Percentiles rank a stretch among this genome's conserved stretches.
Evolutionary conservation across 2,113 vertebrate species (phyloP).

Genomic region (Eudorcas thomsonii): DNA sequence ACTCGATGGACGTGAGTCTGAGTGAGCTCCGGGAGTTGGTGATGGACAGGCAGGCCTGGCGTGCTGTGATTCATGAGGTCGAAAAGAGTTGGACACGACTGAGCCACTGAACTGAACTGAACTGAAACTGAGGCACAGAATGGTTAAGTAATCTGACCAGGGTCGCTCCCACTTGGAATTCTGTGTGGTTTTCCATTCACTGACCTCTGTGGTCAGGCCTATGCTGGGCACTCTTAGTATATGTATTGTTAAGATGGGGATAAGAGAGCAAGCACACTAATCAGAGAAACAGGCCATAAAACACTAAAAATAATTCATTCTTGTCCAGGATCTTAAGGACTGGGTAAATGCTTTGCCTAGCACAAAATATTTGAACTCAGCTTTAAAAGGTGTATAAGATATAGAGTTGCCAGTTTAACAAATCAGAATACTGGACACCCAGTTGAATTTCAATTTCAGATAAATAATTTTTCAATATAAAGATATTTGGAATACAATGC

Average conservation of each 20-base stretch:
- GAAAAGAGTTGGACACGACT: no score
- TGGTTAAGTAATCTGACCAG: neutral
- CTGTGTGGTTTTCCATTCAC: neutral
- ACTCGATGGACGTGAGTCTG: no score
- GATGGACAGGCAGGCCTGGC: no score
- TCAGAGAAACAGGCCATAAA: neutral
- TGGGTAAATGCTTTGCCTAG: neutral
- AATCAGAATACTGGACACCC: neutral
- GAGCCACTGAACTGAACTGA: no score
- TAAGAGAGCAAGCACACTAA: neutral
- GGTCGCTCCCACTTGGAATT: neutral
- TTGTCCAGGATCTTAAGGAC: neutral
- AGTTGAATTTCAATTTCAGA: neutral
- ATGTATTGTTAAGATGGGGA: neutral
- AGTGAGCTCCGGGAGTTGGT: no score
- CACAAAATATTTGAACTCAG: neutral
- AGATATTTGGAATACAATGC: neutral
- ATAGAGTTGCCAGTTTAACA: neutral
- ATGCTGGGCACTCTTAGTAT: neutral
- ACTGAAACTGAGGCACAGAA: neutral
- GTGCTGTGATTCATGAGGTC: rapidly evolving
- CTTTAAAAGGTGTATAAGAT: neutral
- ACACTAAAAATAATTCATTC: neutral
- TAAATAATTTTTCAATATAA: neutral
- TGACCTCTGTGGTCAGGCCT: neutral